Evolutionary conservation across 2,888 invertebrate genomes (phyloP).

Genomic region (Limnephilus marmoratus): DNA sequence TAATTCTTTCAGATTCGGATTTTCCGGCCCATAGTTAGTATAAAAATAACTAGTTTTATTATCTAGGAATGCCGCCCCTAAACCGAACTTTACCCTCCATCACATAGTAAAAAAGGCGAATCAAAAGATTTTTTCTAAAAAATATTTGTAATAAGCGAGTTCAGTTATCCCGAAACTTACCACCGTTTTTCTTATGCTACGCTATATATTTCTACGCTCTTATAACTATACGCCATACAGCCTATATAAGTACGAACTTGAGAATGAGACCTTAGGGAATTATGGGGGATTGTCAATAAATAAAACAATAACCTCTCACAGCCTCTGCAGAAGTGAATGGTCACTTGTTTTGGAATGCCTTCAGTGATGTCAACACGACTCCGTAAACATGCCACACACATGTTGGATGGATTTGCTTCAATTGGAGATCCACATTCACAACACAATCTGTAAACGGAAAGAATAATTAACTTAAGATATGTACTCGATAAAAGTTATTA

Average conservation of each 20-base stretch:
- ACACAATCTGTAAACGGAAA: slow-evolving; percentile 82
- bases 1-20: no score
- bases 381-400: slow-evolving; percentile 96
- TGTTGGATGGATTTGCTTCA: slow-evolving; percentile 96
- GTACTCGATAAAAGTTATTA: not conserved
- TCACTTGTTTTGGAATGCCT: slow-evolving; percentile 95
- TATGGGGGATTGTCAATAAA: not conserved
- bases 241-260: not conserved
- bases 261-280: not conserved
- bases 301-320: slow-evolving; percentile 87
- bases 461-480: not conserved
- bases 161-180: no score
- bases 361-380: slow-evolving; percentile 96
- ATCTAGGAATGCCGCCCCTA: no score
- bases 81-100: no score
- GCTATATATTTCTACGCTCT: no score
- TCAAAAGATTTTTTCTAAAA: no score
- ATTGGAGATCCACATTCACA: slow-evolving; percentile 96
- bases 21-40: no score
- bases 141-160: no score
- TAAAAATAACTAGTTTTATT: no score
- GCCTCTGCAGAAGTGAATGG: slow-evolving; percentile 92
- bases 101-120: no score
- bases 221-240: not conserved
- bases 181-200: no score